These are phyloP conservation scores for Bathynomus jamesi DNA, from an alignment of 1,140 invertebrate genomes.

Conservation along the genomic window DNA sequence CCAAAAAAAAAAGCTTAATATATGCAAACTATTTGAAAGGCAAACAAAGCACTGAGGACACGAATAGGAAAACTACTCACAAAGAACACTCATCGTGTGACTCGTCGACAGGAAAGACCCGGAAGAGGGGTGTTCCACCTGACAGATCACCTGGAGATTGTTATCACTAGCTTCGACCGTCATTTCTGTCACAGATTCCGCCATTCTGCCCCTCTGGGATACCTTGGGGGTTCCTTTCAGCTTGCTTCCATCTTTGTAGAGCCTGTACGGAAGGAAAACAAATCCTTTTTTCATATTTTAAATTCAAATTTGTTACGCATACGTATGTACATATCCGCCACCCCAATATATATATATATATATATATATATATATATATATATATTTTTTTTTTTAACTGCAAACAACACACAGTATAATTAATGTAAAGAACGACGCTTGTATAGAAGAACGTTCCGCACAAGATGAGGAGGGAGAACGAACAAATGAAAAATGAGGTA, in stretches of 20 bases:
- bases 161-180: background rate
- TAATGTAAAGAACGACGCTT: too few species aligned
- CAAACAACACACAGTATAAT: too few species aligned
- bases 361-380: too few species aligned
- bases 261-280: background rate
- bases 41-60: background rate
- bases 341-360: too few species aligned
- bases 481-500: too few species aligned
- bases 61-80: background rate
- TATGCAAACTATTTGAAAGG: too few species aligned
- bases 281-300: too few species aligned
- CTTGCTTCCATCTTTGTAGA: background rate
- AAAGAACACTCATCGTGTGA: background rate
- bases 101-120: background rate
- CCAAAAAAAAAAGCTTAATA: background rate
- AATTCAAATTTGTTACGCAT: too few species aligned
- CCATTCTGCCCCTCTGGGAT: background rate
- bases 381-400: too few species aligned
- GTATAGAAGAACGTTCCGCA: too few species aligned
- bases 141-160: background rate
- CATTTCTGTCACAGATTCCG: background rate
- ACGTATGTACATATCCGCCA: too few species aligned
- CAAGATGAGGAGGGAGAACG: too few species aligned
- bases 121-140: background rate
- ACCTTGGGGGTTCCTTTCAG: background rate